Evolutionary conservation across 2,888 invertebrate species (phyloP).

Genomic region (Netelia inedita): DNA sequence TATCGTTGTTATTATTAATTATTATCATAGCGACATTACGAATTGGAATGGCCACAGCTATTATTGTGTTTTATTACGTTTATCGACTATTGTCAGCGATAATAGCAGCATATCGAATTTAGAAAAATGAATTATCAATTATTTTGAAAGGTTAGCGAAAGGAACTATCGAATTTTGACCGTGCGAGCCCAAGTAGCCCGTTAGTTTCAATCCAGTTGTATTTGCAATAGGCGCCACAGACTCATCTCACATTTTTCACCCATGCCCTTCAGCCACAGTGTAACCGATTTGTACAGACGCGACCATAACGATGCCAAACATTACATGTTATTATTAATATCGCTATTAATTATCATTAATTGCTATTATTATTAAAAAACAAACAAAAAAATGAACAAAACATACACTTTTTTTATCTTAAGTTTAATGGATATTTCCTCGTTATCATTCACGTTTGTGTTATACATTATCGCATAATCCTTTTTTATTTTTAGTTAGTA

Average conservation of each 20-base stretch:
- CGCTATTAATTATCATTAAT: constrained; percentile 73
- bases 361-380: constrained; percentile 74
- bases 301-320: constrained; percentile 83
- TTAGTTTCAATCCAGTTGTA: constrained; percentile 1
- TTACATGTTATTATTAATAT: constrained; percentile 80
- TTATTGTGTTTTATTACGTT: constrained; percentile 63
- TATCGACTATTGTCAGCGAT: constrained; percentile 19
- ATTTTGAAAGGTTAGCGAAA: constrained; percentile 8
- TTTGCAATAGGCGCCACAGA: constrained; percentile 13
- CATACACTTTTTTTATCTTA: constrained; percentile 76
- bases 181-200: background rate
- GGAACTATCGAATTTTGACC: background rate
- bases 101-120: constrained; percentile 1
- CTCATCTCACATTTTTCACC: constrained; percentile 26
- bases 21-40: constrained; percentile 62
- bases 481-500: constrained; percentile 36
- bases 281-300: constrained; percentile 80
- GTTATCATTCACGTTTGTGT: constrained; percentile 35
- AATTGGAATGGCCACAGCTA: constrained; percentile 58
- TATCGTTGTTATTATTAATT: constrained; percentile 58
- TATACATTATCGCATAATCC: constrained; percentile 15
- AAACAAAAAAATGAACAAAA: constrained; percentile 74
- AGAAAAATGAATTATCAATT: constrained; percentile 2
- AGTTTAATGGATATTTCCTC: constrained; percentile 61
- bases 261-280: constrained; percentile 61